Evolutionary conservation across 1,140 invertebrate genomes (phyloP), one percentile per base, ranked within the genome.

Genomic region (Mycetomoellerius zeteki): DNA sequence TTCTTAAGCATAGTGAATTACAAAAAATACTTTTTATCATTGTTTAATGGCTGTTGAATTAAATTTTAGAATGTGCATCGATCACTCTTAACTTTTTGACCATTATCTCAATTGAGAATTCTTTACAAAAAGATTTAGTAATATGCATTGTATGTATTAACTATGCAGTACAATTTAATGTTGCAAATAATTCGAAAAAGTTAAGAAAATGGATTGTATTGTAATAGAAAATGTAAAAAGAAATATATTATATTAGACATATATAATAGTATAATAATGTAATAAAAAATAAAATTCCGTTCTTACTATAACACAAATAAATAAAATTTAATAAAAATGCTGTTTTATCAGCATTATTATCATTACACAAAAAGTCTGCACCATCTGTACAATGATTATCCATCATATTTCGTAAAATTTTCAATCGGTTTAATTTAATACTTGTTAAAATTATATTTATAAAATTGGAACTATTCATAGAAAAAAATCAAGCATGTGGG

Each of bases 401-500:
- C 27, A 33, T 33, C 14, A 33, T 47, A 58, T 58, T 21, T 73
- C 4, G 1, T 75, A 52, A 60, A 73, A 82, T 82, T n/a, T n/a
- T 82, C 24, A 30, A 50, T 73, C n/a, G 33, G 6, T 54, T n/a
- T 12, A 8, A 5, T 60, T 82, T 75, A 75, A 84, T 27, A 37
- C 14, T 33, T 47, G 27, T 24, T 47, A 60, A 84, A 71, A 71
- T 58, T 72, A 58, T 72, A 84, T 84, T 50, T 75, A 75, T 75
- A 84, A 73, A 75, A 2, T 30, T 24, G 24, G 2, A 14, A 5
- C 50, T 84, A 73, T 33, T 75, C 14, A 58, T 84, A 84, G 80
- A 75, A 62, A 47, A 62, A 84, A 82, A 82, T 72, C 65, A 14
- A 75, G 37, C 37, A 27, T 19, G 80, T 75, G 33, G 78, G 52